Evolutionary conservation across 2,113 vertebrate species (phyloP), one percentile per base, ranked within the genome.

Genomic region (Grallaria varia): DNA sequence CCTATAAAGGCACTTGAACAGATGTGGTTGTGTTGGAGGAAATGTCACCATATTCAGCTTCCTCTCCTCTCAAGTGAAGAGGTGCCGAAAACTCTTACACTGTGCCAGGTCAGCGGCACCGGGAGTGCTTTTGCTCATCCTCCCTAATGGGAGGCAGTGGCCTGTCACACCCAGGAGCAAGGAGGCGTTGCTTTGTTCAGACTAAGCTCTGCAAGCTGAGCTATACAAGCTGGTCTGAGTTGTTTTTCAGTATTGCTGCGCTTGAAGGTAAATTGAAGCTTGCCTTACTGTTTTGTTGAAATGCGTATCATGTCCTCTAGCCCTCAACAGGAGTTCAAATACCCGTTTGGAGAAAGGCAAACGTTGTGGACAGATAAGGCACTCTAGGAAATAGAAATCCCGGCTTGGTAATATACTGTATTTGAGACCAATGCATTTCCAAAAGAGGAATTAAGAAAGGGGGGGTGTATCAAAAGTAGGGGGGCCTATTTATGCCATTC

Each of bases 11-110:
- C 59, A 15, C 6, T 1, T 5, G 19, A 67, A 7, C 27, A 52
- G 56, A 69, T 56, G 53, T 12, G 74, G 33, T 19, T 78, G 71
- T 81, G 33, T 52, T 75, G 78, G 47, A 55, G 72, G 73, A 66
- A 58, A 14, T 6, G n/a, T 62, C 49, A 19, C 53, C 0, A 0
- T 15, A 7, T 52, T 76, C 52, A 47, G 58, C 27, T 91, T 1
- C 2, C 45, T 62, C 17, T 63, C 12, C 52, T n/a, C 67, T 40
- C 10, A 9, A n/a, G 39, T 3, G 52, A 39, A 21, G 73, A 56
- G 33, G 45, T 22, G n/a, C 35, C 0, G 1, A n/a, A 55, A 68
- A 47, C 50, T 63, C 30, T 55, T 4, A 4, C 0, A 0, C n/a
- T 4, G 14, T 5, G 44, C 4, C 19, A 22, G 56, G 8, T 2